A percentile compares a stretch with the other conserved stretches of the same genome.
phyloP scores from a whole-genome alignment of 2,113 vertebrate species.

The Donacobius atricapilla region DNA sequence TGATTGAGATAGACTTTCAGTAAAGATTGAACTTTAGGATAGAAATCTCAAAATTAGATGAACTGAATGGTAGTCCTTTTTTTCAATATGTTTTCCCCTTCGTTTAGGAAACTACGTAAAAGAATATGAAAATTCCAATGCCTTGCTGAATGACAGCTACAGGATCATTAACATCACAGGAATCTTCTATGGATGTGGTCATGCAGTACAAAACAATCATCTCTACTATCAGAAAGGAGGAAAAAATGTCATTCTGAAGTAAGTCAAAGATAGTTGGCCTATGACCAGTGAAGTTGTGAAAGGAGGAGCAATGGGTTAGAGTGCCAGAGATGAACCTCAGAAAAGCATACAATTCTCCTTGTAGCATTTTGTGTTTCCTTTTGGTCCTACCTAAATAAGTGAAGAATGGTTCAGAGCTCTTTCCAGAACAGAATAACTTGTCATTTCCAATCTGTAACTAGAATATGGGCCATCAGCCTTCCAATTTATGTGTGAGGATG shows the following conservation, averaged over 20 bases:
- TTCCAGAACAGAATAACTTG: background rate
- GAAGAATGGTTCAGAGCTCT: background rate
- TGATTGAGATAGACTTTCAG: background rate
- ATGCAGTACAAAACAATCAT: constrained; percentile 83
- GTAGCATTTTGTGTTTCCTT: background rate
- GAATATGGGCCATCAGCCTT: background rate
- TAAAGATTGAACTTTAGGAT: background rate
- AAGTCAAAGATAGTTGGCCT: background rate
- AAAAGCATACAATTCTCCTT: background rate
- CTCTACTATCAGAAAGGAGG: constrained; percentile 92
- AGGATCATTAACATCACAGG: constrained; percentile 77
- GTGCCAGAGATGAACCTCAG: background rate
- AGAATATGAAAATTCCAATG: constrained; percentile 80
- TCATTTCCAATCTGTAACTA: background rate
- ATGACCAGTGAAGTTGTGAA: background rate
- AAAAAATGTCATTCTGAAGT: constrained; percentile 84
- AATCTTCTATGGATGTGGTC: constrained; percentile 89
- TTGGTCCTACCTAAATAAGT: background rate
- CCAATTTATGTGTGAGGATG: background rate
- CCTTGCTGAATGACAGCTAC: constrained; percentile 80
- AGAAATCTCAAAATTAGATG: background rate
- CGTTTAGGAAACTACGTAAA: constrained; percentile 81
- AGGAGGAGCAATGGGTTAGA: background rate
- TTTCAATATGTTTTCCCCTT: background rate
- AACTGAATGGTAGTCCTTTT: background rate